A percentile compares a stretch with the other conserved stretches of the same genome.
These are phyloP conservation scores for Trachelus stipa DNA, from an alignment of 2,888 invertebrate genomes.

Conservation along the genomic window DNA sequence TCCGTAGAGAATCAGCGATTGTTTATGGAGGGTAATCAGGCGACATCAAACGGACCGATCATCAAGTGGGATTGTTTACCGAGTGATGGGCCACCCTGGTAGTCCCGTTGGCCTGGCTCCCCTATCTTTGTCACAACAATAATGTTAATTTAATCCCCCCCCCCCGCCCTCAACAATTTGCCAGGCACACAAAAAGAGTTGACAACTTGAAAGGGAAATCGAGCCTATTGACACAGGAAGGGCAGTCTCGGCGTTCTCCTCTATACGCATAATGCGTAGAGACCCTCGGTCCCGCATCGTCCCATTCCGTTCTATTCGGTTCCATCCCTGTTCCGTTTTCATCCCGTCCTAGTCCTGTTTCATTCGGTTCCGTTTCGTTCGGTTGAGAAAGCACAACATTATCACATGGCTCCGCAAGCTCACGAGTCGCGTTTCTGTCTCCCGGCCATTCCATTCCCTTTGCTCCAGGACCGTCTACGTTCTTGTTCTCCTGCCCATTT, in stretches of 20 bases:
- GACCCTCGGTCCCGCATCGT: conserved; percentile 33
- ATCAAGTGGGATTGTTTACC: conserved; percentile 66
- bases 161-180: conserved; percentile 58
- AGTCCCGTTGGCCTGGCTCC: conserved; percentile 39
- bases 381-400: conserved; percentile 42
- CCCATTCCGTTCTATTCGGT: conserved; percentile 23
- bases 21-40: conserved; percentile 66
- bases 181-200: conserved; percentile 66
- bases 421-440: conserved; percentile 25
- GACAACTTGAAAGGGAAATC: conserved; percentile 67
- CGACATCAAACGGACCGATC: conserved; percentile 66
- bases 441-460: conserved; percentile 10
- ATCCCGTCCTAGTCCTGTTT: not conserved
- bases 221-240: conserved; percentile 65
- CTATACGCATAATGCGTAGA: conserved; percentile 39
- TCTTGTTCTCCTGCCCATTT: conserved; percentile 26
- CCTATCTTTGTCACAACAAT: conserved; percentile 65
- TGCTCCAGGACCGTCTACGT: not conserved
- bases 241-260: conserved; percentile 19
- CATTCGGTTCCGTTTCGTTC: conserved; percentile 30
- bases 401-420: conserved; percentile 39
- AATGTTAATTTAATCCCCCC: conserved; percentile 64
- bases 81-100: conserved; percentile 42
- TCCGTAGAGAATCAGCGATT: conserved; percentile 59
- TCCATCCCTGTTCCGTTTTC: not conserved